Evolutionary conservation across 2,888 invertebrate species (phyloP).

Genomic region (Leuctra nigra): DNA sequence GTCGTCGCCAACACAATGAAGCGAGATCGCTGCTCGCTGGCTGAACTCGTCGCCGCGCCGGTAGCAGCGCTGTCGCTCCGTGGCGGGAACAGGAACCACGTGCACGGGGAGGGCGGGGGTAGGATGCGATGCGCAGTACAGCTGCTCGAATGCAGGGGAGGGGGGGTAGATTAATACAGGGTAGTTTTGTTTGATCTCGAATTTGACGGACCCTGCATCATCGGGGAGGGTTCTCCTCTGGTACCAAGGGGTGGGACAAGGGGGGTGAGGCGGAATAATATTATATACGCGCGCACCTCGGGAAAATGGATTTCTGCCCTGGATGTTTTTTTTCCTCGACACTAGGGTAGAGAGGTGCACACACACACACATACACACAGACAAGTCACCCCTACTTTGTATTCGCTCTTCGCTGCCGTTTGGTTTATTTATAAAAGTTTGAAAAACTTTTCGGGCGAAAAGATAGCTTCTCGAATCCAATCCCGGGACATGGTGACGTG

Average conservation of each 20-base stretch:
- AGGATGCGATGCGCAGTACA: slow-evolving; percentile 10
- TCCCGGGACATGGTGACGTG: no score
- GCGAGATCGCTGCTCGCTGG: no score
- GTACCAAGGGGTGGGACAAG: no score
- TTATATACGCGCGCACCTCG: no score
- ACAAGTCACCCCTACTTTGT: background rate
- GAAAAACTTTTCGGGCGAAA: background rate
- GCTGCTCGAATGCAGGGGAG: no score
- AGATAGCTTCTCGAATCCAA: no score
- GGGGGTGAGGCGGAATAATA: no score
- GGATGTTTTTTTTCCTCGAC: background rate
- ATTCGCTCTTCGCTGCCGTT: background rate
- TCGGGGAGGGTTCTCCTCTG: no score
- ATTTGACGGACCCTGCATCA: no score
- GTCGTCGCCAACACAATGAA: background rate
- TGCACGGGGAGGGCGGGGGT: slow-evolving; percentile 4
- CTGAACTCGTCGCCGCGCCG: background rate
- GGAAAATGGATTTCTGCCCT: no score
- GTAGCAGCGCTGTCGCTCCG: background rate
- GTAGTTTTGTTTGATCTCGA: background rate
- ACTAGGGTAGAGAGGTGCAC: background rate
- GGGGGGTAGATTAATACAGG: no score
- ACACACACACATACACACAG: background rate
- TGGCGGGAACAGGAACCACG: slow-evolving; percentile 13
- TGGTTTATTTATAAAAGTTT: background rate